These are phyloP conservation scores for Loris lydekkerianus DNA, from an alignment of 2,797 vertebrate genomes.

Conservation along the genomic window DNA sequence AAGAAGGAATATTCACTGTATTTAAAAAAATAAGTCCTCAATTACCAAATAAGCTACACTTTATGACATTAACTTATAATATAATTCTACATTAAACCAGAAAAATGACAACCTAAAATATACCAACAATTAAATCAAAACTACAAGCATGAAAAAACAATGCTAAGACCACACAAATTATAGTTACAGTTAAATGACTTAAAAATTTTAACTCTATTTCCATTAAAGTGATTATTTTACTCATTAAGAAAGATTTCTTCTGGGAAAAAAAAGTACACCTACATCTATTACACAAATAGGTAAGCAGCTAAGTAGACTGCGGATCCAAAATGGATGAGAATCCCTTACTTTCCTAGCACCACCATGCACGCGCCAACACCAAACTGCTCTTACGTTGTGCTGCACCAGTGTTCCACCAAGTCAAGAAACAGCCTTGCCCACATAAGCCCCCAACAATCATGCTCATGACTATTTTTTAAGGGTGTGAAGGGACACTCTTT, in stretches of 20 bases:
- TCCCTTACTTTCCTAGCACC: background rate
- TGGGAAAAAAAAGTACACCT: background rate
- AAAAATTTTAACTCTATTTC: conserved; percentile 64
- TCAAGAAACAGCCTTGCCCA: conserved; percentile 42
- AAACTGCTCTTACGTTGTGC: background rate
- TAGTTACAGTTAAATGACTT: conserved; percentile 48
- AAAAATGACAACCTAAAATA: conserved; percentile 71
- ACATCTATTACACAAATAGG: background rate
- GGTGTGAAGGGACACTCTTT: background rate
- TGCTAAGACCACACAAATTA: background rate
- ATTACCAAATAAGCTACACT: conserved; percentile 35
- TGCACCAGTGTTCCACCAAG: background rate
- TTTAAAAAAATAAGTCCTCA: conserved; percentile 37
- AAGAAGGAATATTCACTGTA: background rate
- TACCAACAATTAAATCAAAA: conserved; percentile 36
- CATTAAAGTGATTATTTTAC: conserved; percentile 28
- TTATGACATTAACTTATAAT: conserved; percentile 39
- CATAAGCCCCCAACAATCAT: conserved; percentile 71
- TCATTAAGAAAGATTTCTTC: conserved; percentile 24
- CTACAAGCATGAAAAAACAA: conserved; percentile 30
- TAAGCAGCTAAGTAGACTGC: conserved; percentile 29
- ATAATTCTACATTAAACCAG: conserved; percentile 36
- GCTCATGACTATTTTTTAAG: conserved; percentile 48
- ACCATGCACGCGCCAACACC: background rate
- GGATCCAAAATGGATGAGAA: conserved; percentile 37